Conservation (phyloP, 2,113 vertebrate genomes). For the Charadrius vociferus region DNA sequence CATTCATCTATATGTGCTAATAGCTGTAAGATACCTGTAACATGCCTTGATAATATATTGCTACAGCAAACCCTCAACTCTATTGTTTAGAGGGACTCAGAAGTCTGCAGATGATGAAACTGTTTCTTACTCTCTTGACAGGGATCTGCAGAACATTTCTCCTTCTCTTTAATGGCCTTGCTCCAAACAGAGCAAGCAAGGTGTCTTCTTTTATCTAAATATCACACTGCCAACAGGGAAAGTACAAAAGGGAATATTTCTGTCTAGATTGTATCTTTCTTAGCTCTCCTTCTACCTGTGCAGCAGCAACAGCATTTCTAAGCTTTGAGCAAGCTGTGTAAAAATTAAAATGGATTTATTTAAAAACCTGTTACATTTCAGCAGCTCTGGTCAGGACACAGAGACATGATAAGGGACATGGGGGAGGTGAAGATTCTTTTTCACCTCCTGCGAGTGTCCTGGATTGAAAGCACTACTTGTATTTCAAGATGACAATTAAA, state of each 20-base stretch:
- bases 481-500: not conserved
- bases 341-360: slow-evolving; percentile 57
- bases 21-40: not conserved
- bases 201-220: slow-evolving; percentile 24
- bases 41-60: not conserved
- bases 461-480: not conserved
- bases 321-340: slow-evolving; percentile 4
- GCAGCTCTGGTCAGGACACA: not conserved
- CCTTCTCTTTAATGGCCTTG: not conserved
- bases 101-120: not conserved
- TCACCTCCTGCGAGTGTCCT: not conserved
- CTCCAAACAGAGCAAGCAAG: not conserved
- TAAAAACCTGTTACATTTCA: slow-evolving; percentile 31
- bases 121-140: not conserved
- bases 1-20: not conserved
- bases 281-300: not conserved
- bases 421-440: not conserved
- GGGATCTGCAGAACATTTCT: not conserved
- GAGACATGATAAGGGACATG: not conserved
- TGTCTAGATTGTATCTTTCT: not conserved
- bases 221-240: not conserved
- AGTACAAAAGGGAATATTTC: not conserved
- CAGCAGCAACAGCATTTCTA: not conserved
- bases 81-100: not conserved
- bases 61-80: not conserved